These are phyloP conservation scores for Blastobasis adustella DNA, from an alignment of 2,888 invertebrate species.

Conservation along the genomic window DNA sequence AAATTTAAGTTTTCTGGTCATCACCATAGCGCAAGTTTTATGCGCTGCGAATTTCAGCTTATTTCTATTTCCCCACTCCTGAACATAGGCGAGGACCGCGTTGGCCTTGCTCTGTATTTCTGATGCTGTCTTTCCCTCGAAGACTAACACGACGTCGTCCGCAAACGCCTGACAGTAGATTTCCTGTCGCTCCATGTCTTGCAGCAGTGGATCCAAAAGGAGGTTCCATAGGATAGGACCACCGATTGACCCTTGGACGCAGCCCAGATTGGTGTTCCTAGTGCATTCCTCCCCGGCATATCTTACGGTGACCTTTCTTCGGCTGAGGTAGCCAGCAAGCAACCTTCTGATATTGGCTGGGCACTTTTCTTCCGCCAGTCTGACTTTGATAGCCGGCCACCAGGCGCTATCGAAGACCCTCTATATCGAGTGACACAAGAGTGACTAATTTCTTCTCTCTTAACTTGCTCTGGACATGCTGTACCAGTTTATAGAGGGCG, in stretches of 20 bases:
- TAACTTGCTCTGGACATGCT: not conserved
- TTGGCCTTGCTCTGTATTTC: conserved; percentile 9
- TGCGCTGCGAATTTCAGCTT: conserved; percentile 9
- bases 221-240: conserved; percentile 16
- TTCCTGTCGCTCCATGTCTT: not conserved
- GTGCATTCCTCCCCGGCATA: conserved; percentile 1
- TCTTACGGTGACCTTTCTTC: not conserved
- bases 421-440: not conserved
- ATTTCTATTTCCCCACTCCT: not conserved
- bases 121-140: conserved; percentile 6
- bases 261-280: conserved; percentile 1
- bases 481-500: too few species aligned
- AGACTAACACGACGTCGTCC: not conserved
- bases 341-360: not conserved
- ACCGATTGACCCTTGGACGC: conserved; percentile 8
- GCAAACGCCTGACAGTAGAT: conserved; percentile 2
- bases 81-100: conserved; percentile 12
- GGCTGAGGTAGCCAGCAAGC: not conserved
- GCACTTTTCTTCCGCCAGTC: not conserved
- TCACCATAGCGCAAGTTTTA: conserved; percentile 9
- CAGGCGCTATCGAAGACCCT: not conserved
- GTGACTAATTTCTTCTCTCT: not conserved
- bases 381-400: not conserved
- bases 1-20: conserved; percentile 8
- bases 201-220: conserved; percentile 10